These are phyloP conservation scores for Hiodon alosoides DNA, from an alignment of 2,113 vertebrate genomes.

Conservation along the genomic window DNA sequence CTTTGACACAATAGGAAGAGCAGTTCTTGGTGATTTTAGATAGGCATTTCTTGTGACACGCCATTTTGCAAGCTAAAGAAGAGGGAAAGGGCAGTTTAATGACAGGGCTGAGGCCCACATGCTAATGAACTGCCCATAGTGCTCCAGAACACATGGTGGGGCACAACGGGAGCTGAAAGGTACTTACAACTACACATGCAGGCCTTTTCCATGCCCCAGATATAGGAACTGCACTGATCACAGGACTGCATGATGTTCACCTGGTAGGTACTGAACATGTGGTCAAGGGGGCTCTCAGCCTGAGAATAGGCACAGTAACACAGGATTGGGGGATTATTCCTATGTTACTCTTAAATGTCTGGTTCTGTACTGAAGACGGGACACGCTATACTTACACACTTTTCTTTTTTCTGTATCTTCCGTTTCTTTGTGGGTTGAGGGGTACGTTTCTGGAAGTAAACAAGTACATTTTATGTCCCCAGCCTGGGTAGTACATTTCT, in stretches of 20 bases:
- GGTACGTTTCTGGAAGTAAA: neutral
- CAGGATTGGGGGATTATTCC: neutral
- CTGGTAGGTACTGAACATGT: slow-evolving; percentile 84
- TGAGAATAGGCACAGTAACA: slow-evolving; percentile 30
- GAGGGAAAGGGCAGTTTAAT: neutral
- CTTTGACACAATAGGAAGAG: slow-evolving; percentile 58
- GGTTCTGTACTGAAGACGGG: neutral
- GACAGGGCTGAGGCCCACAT: neutral
- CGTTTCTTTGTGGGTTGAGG: slow-evolving; percentile 67
- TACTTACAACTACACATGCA: slow-evolving; percentile 86
- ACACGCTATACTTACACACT: slow-evolving; percentile 66
- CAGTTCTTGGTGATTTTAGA: slow-evolving; percentile 75
- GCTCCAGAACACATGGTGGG: too few species aligned
- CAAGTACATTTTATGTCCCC: neutral
- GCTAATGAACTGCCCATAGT: neutral
- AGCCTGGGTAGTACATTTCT: neutral
- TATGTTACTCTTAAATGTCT: neutral
- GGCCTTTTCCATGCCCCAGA: slow-evolving; percentile 97
- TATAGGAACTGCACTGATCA: slow-evolving; percentile 84
- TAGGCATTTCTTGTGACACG: slow-evolving; percentile 93
- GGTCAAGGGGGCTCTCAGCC: slow-evolving; percentile 76
- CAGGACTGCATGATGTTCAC: slow-evolving; percentile 92
- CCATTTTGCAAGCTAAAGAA: slow-evolving; percentile 81
- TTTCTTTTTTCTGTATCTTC: slow-evolving; percentile 83
- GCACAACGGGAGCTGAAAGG: neutral